Conservation (phyloP, 2,888 invertebrate species). For the Marasmarcha lunaedactyla region DNA sequence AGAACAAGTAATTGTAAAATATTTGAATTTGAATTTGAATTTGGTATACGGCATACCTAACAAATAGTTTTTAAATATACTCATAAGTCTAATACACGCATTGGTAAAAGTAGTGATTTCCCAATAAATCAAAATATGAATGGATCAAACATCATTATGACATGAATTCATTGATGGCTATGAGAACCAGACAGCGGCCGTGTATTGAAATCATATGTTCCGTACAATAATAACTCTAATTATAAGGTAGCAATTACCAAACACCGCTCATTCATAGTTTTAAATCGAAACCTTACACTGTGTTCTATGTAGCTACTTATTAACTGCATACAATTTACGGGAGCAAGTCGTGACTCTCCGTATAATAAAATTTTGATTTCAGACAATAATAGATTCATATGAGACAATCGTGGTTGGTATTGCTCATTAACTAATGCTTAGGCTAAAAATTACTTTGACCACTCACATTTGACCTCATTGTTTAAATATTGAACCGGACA, state of each 20-base stretch:
- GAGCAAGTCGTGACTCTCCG: constrained; percentile 45
- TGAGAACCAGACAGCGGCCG: background rate
- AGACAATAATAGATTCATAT: constrained; percentile 41
- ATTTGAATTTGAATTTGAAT: too few species aligned
- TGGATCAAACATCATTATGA: too few species aligned
- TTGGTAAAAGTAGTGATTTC: too few species aligned
- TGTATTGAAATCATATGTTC: background rate
- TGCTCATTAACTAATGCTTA: background rate
- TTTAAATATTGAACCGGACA: background rate
- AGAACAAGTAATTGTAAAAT: too few species aligned
- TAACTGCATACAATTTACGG: constrained; percentile 23
- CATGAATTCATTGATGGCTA: background rate
- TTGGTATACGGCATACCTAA: too few species aligned
- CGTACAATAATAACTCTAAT: background rate
- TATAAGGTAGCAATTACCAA: background rate
- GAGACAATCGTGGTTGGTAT: constrained; percentile 24
- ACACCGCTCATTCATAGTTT: background rate
- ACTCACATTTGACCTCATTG: background rate
- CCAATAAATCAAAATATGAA: too few species aligned
- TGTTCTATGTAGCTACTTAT: background rate
- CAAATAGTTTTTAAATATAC: too few species aligned
- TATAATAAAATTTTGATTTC: constrained; percentile 44
- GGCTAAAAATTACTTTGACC: background rate
- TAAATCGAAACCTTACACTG: background rate
- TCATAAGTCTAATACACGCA: too few species aligned